Evolutionary conservation across 2,113 vertebrate genomes (phyloP).

Genomic region (Vimba vimba): DNA sequence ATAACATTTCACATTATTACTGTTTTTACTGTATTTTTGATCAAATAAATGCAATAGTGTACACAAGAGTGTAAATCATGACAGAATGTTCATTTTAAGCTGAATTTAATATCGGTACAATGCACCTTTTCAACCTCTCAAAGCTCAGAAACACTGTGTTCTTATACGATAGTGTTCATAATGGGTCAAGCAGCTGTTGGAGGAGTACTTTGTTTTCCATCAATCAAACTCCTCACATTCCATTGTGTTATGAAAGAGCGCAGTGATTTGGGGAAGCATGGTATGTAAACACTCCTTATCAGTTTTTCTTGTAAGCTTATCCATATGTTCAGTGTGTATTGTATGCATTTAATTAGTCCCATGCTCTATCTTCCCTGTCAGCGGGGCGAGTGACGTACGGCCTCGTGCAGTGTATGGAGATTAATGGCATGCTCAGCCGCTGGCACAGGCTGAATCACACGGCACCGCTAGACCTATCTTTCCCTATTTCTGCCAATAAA

Average conservation of each 20-base stretch:
- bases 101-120: neutral
- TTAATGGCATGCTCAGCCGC: neutral
- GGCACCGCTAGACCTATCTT: neutral
- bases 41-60: neutral
- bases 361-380: slow-evolving; percentile 3
- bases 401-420: slow-evolving; percentile 9
- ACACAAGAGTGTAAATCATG: neutral
- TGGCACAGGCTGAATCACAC: neutral
- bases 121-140: neutral
- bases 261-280: neutral
- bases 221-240: slow-evolving; percentile 17
- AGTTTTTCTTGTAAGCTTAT: neutral
- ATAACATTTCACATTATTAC: neutral
- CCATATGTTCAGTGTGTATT: slow-evolving; percentile 5
- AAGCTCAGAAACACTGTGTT: neutral
- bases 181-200: neutral
- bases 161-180: neutral
- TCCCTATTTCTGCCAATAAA: neutral
- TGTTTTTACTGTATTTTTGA: neutral
- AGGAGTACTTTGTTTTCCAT: slow-evolving; percentile 5
- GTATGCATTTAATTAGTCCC: slow-evolving; percentile 10
- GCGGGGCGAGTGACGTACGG: neutral
- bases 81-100: neutral
- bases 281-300: slow-evolving; percentile 23
- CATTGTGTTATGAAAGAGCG: neutral